A percentile compares a stretch with the other conserved stretches of the same genome.
Evolutionary conservation across 2,113 vertebrate species (phyloP).

Genomic region (Cavia aperea): DNA sequence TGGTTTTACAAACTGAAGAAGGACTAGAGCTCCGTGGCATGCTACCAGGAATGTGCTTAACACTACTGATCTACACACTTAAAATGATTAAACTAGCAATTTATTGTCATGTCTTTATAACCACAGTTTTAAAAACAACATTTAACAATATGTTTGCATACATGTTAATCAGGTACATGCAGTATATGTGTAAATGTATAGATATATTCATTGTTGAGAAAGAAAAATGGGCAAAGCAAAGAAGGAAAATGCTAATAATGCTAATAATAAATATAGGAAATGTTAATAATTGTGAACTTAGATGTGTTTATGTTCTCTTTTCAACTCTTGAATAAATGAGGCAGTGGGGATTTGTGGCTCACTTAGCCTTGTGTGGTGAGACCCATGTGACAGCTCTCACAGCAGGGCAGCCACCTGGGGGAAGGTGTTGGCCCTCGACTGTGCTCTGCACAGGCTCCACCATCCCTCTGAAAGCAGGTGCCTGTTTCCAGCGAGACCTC

Average conservation of each 20-base stretch:
- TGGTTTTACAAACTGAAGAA: background rate
- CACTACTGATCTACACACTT: background rate
- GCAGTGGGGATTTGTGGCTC: background rate
- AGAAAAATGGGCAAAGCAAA: conserved; percentile 3
- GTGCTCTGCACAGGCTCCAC: background rate
- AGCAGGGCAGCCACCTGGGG: background rate
- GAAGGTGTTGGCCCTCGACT: background rate
- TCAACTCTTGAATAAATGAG: background rate
- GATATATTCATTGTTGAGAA: background rate
- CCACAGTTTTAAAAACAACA: background rate
- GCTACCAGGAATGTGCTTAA: too few relatives aligned
- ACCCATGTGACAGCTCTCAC: background rate
- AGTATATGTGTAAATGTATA: background rate
- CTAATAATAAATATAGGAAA: background rate
- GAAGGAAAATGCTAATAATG: background rate
- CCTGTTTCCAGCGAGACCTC: background rate
- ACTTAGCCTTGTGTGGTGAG: background rate
- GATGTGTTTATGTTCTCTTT: background rate
- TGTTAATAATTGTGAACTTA: background rate
- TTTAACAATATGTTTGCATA: background rate
- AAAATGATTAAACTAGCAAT: background rate
- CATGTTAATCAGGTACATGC: background rate
- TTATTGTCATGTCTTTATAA: background rate
- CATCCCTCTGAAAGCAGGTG: background rate
- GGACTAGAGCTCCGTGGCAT: background rate